A percentile compares a stretch with the other conserved stretches of the same genome.
These are phyloP conservation scores for Nothocercus julius DNA, from an alignment of 2,113 vertebrate genomes.

Conservation along the genomic window DNA sequence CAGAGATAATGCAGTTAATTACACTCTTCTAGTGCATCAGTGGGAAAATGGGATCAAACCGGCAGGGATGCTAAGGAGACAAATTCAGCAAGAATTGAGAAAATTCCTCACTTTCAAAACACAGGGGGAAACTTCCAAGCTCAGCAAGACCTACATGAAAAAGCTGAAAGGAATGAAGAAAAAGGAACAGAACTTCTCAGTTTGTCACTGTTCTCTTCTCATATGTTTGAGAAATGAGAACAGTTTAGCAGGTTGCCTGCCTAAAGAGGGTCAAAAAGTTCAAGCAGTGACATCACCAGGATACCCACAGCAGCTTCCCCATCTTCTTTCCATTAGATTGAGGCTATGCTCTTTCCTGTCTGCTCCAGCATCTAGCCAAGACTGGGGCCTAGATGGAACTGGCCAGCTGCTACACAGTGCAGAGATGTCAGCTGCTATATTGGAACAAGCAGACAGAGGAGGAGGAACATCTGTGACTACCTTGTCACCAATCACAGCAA, in stretches of 20 bases:
- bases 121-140: background rate
- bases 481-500: background rate
- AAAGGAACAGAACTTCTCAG: background rate
- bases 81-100: background rate
- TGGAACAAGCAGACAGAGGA: background rate
- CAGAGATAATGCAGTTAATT: conserved; percentile 54
- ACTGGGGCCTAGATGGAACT: background rate
- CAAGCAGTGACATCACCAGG: background rate
- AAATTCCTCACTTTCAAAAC: background rate
- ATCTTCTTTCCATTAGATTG: background rate
- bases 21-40: background rate
- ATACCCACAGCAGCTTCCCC: background rate
- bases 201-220: background rate
- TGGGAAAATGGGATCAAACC: conserved; percentile 3
- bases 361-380: conserved; percentile 7
- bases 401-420: background rate
- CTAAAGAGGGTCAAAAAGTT: background rate
- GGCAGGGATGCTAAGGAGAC: background rate
- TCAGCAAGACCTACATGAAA: background rate
- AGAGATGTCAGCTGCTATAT: background rate
- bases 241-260: background rate
- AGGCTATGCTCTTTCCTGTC: conserved; percentile 2
- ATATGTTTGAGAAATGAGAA: background rate
- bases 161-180: background rate
- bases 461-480: background rate